These are phyloP conservation scores for Subanguina moxae DNA, from an alignment of 1,140 invertebrate genomes.

Conservation along the genomic window DNA sequence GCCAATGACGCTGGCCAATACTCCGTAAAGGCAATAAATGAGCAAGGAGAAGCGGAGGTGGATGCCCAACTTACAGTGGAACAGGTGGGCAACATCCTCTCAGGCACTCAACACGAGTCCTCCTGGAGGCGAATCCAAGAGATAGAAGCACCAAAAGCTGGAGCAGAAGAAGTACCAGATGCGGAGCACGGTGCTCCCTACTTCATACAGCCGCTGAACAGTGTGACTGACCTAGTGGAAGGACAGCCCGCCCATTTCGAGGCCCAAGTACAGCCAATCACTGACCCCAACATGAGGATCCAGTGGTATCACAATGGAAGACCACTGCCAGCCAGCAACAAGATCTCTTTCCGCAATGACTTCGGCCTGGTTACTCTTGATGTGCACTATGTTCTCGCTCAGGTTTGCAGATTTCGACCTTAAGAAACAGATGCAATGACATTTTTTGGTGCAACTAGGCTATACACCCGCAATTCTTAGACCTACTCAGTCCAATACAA, in stretches of 20 bases:
- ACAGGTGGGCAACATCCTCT: conserved; percentile 71
- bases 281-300: conserved; percentile 85
- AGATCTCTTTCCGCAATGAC: conserved; percentile 51
- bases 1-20: conserved; percentile 63
- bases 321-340: conserved; percentile 42
- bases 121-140: conserved; percentile 77
- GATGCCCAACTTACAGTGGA: conserved; percentile 48
- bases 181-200: conserved; percentile 48
- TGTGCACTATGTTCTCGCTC: conserved; percentile 76
- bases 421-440: no score
- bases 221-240: conserved; percentile 73
- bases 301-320: conserved; percentile 72
- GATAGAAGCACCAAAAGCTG: conserved; percentile 76
- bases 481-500: no score
- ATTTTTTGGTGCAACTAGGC: no score
- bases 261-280: conserved; percentile 71
- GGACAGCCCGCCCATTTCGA: conserved; percentile 83
- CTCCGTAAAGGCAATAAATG: conserved; percentile 49
- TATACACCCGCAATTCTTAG: no score
- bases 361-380: conserved; percentile 88
- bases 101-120: conserved; percentile 79
- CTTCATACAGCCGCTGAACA: conserved; percentile 49
- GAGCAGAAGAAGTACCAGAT: conserved; percentile 68
- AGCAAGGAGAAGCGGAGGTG: conserved; percentile 44
- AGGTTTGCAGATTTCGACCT: conserved; percentile 56